Evolutionary conservation across 2,113 vertebrate genomes (phyloP).

Genomic region (Bubo scandiacus): DNA sequence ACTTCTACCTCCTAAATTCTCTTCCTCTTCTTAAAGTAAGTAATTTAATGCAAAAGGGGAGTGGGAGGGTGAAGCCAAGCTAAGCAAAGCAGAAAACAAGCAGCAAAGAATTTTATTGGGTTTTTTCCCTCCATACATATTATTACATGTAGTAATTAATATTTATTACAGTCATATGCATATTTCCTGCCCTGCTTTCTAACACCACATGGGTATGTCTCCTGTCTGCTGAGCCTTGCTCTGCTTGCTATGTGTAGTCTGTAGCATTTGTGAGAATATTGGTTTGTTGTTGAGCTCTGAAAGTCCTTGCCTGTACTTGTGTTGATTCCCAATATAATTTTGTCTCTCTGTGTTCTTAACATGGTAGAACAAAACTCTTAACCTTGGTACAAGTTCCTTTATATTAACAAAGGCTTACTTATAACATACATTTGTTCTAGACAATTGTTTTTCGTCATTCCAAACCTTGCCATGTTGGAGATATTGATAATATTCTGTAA

Average conservation of each 20-base stretch:
- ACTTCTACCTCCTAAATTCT: constrained; percentile 69
- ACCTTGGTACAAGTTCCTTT: neutral
- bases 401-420: neutral
- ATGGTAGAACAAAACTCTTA: neutral
- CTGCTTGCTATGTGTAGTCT: constrained; percentile 28
- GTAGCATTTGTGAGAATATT: constrained; percentile 42
- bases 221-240: constrained; percentile 97
- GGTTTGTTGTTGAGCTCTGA: neutral
- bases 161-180: neutral
- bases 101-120: neutral
- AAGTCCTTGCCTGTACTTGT: neutral
- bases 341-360: neutral
- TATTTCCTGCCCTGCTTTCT: constrained; percentile 64
- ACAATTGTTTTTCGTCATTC: neutral
- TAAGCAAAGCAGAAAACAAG: constrained; percentile 11
- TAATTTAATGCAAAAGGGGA: constrained; percentile 53
- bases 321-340: neutral
- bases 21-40: constrained; percentile 74
- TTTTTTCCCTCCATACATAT: neutral
- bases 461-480: neutral
- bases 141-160: constrained; percentile 1
- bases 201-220: constrained; percentile 67
- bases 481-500: neutral
- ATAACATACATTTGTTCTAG: neutral
- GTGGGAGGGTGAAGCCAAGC: constrained; percentile 27